A percentile compares a stretch with the other conserved stretches of the same genome.
These are phyloP conservation scores for Cremastinae sp. DNA, from an alignment of 2,888 invertebrate species.

Conservation along the genomic window DNA sequence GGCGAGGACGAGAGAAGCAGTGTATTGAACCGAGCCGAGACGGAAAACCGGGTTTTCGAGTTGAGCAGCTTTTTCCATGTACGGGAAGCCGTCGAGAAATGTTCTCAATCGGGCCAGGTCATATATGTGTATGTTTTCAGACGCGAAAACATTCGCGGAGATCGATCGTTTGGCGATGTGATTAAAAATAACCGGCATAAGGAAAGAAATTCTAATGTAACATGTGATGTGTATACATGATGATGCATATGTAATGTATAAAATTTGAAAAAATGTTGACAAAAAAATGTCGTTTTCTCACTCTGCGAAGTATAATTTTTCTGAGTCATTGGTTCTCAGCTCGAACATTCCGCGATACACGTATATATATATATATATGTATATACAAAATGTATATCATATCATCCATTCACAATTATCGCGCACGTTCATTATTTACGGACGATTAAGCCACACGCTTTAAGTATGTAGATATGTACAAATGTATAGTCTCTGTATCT, in stretches of 20 bases:
- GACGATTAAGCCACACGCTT: conserved; percentile 12
- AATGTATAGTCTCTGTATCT: conserved; percentile 19
- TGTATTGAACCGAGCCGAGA: conserved; percentile 29
- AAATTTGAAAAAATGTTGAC: too few relatives aligned
- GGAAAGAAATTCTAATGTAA: too few relatives aligned
- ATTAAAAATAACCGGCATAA: too few relatives aligned
- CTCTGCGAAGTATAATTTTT: too few relatives aligned
- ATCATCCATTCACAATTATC: background rate
- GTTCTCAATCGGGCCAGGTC: conserved; percentile 1
- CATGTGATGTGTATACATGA: too few relatives aligned
- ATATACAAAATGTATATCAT: background rate
- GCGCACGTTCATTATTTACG: background rate
- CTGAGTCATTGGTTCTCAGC: too few relatives aligned
- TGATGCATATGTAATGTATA: too few relatives aligned
- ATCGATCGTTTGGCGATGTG: background rate
- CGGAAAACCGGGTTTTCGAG: conserved; percentile 24
- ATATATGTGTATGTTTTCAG: conserved; percentile 1
- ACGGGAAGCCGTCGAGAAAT: conserved; percentile 8
- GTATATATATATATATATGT: too few relatives aligned
- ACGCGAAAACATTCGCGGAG: conserved; percentile 6
- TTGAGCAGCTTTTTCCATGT: conserved; percentile 27
- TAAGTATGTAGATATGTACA: background rate
- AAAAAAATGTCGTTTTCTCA: too few relatives aligned
- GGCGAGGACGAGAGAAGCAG: conserved; percentile 20
- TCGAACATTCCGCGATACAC: too few relatives aligned